Percentiles rank a stretch among this genome's conserved stretches.
These are phyloP conservation scores for Ursus arctos DNA, from an alignment of 2,113 vertebrate genomes.

Conservation along the genomic window DNA sequence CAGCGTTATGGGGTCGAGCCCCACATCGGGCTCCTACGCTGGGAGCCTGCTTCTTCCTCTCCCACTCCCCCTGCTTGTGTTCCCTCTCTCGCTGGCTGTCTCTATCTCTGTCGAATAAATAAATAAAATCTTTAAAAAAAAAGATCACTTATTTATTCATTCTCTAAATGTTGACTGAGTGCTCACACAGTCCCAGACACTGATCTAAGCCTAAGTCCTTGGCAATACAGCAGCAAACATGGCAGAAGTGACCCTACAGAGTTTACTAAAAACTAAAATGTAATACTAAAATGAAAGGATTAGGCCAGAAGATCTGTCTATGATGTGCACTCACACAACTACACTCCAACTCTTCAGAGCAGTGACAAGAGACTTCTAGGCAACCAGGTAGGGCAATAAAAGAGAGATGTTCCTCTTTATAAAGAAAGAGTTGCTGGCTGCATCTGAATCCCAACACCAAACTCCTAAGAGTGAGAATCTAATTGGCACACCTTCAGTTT, in stretches of 20 bases:
- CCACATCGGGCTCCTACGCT: no score
- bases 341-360: neutral
- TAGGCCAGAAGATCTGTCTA: neutral
- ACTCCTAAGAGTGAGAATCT: neutral
- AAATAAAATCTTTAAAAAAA: neutral
- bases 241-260: neutral
- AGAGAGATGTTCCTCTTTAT: neutral
- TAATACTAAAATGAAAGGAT: neutral
- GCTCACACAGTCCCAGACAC: neutral
- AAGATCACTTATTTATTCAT: neutral
- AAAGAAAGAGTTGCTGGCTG: neutral
- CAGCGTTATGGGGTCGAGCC: no score
- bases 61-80: no score
- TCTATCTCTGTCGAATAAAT: no score
- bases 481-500: neutral
- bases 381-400: neutral
- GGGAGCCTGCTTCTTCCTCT: no score
- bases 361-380: neutral
- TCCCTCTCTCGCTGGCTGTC: no score
- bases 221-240: neutral
- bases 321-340: neutral
- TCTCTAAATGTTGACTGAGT: neutral
- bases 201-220: neutral
- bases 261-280: neutral
- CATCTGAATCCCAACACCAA: conserved; percentile 3